Evolutionary conservation across 2,797 vertebrate genomes (phyloP).

Genomic region (Myripristis jacobus): DNA sequence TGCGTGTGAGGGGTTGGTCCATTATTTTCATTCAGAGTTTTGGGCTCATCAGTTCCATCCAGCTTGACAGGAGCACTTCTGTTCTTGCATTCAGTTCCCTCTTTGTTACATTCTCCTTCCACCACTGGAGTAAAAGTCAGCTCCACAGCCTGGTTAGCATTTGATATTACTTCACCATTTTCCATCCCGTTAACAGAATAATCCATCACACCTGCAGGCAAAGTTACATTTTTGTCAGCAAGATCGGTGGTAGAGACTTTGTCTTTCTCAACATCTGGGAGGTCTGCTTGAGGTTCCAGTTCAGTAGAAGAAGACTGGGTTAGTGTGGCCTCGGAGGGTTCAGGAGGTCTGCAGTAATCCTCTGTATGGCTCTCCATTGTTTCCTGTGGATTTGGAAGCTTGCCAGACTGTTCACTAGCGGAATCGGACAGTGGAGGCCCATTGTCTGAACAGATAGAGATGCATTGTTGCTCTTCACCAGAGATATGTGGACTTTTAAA

Average conservation of each 20-base stretch:
- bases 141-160: slow-evolving; percentile 32
- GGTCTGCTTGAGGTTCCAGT: slow-evolving; percentile 61
- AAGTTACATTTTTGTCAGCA: slow-evolving; percentile 20
- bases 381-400: slow-evolving; percentile 70
- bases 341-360: slow-evolving; percentile 69
- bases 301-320: slow-evolving; percentile 49
- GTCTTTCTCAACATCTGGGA: slow-evolving; percentile 56
- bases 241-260: slow-evolving; percentile 42
- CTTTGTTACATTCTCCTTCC: slow-evolving; percentile 43
- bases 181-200: slow-evolving; percentile 51
- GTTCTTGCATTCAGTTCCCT: slow-evolving; percentile 34
- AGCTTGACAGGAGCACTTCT: slow-evolving; percentile 38
- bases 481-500: slow-evolving; percentile 67
- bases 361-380: slow-evolving; percentile 78
- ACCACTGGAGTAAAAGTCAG: slow-evolving; percentile 26
- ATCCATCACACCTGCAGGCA: slow-evolving; percentile 31
- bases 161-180: slow-evolving; percentile 29
- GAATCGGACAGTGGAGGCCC: slow-evolving; percentile 66
- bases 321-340: slow-evolving; percentile 58
- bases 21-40: slow-evolving; percentile 54
- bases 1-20: slow-evolving; percentile 34
- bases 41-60: slow-evolving; percentile 53
- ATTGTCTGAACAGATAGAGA: slow-evolving; percentile 78
- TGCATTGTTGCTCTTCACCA: slow-evolving; percentile 72
- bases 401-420: slow-evolving; percentile 72